phyloP scores from a whole-genome alignment of 2,888 invertebrate genomes.

The Sabatieria punctata region DNA sequence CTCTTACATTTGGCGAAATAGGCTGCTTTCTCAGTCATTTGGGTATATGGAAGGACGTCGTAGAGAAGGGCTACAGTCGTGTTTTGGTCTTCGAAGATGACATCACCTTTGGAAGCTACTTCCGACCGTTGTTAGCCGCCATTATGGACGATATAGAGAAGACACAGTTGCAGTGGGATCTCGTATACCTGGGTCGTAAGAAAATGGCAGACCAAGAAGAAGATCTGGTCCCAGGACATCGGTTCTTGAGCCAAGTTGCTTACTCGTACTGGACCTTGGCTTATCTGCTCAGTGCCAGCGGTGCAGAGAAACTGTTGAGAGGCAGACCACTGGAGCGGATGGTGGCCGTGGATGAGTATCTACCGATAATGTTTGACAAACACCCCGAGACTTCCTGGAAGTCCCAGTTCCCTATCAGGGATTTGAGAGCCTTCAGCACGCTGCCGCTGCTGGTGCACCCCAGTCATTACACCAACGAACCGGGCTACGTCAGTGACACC shows the following conservation, averaged over 20 bases:
- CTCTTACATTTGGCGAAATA: slow-evolving; percentile 89
- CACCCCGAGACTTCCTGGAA: slow-evolving; percentile 59
- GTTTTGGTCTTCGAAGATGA: slow-evolving; percentile 63
- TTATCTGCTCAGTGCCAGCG: slow-evolving; percentile 57
- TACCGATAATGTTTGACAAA: slow-evolving; percentile 80
- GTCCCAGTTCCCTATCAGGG: slow-evolving; percentile 51
- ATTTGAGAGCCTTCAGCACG: slow-evolving; percentile 65
- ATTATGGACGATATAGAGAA: slow-evolving; percentile 48
- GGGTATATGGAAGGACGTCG: slow-evolving; percentile 24
- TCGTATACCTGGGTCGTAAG: slow-evolving; percentile 87
- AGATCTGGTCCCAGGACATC: slow-evolving; percentile 17
- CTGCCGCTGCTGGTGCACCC: slow-evolving; percentile 74
- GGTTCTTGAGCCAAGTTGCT: slow-evolving; percentile 30
- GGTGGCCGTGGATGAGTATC: slow-evolving; percentile 86
- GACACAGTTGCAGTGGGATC: slow-evolving; percentile 56
- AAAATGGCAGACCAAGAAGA: slow-evolving; percentile 45
- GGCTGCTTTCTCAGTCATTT: slow-evolving; percentile 81
- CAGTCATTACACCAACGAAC: slow-evolving; percentile 80
- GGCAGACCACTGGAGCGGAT: slow-evolving; percentile 63
- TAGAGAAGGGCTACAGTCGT: slow-evolving; percentile 28
- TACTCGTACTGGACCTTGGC: slow-evolving; percentile 98
- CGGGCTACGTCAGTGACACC: slow-evolving; percentile 44
- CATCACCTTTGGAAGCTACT: slow-evolving; percentile 55
- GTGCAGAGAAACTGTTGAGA: slow-evolving; percentile 63
- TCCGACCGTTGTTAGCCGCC: slow-evolving; percentile 39